These are phyloP conservation scores for Halictus quadricinctus DNA, from an alignment of 2,888 invertebrate genomes.

Conservation along the genomic window DNA sequence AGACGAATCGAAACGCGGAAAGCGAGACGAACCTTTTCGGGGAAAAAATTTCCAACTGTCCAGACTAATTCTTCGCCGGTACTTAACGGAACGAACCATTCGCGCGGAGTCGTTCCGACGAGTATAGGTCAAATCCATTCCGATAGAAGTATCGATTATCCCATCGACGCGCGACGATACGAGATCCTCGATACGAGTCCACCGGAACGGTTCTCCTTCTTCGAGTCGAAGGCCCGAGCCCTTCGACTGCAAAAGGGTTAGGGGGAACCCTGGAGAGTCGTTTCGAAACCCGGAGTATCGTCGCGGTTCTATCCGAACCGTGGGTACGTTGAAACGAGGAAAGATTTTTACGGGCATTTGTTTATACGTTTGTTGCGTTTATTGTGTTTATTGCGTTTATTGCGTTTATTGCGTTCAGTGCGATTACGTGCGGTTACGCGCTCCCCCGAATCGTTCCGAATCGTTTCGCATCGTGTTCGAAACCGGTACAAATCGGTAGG, in stretches of 20 bases:
- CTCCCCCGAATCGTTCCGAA: background rate
- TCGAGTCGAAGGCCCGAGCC: background rate
- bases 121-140: constrained; percentile 1
- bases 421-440: background rate
- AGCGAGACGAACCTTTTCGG: background rate
- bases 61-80: background rate
- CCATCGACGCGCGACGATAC: constrained; percentile 13
- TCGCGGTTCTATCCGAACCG: background rate
- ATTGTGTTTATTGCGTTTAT: background rate
- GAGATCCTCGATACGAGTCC: constrained; percentile 25
- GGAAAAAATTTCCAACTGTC: background rate
- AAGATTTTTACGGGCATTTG: constrained; percentile 4
- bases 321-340: background rate
- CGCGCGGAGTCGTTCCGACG: background rate
- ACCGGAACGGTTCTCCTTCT: background rate
- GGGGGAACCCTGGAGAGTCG: background rate
- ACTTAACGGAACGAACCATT: background rate
- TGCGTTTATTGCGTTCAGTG: background rate
- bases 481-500: background rate
- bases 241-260: background rate
- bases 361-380: background rate
- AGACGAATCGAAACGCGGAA: constrained; percentile 18
- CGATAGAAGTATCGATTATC: background rate
- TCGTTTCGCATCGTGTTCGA: background rate
- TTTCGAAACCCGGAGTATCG: background rate